These are phyloP conservation scores for Ramphastos sulfuratus DNA, from an alignment of 2,113 vertebrate genomes.

Conservation along the genomic window DNA sequence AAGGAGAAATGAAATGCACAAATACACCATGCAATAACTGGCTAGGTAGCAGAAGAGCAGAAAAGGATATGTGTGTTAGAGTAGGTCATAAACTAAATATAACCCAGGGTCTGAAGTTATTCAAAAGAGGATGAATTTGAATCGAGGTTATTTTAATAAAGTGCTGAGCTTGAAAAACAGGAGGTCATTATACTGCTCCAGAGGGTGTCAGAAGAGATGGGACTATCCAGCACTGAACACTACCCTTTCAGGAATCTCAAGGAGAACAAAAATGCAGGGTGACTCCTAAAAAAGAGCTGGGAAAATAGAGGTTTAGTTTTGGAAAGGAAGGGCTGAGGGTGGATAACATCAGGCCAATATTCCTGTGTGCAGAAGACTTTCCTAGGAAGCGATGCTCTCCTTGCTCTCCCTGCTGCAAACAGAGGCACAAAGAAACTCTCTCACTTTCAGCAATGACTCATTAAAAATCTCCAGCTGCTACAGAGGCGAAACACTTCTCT, in stretches of 20 bases:
- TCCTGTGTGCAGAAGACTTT: neutral
- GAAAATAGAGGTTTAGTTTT: neutral
- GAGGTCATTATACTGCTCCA: constrained; percentile 1
- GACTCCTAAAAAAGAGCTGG: neutral
- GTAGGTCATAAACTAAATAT: constrained; percentile 68
- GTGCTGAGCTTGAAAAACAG: constrained; percentile 50
- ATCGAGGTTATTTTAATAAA: constrained; percentile 70
- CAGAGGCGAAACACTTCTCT: neutral
- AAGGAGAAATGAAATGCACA: constrained; percentile 48
- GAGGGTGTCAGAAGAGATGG: neutral
- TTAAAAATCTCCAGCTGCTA: neutral
- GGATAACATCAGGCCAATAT: neutral
- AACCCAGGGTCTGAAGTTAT: constrained; percentile 57
- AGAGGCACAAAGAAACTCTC: neutral
- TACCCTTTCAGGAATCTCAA: neutral
- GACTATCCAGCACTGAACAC: neutral
- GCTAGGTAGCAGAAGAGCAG: constrained; percentile 47
- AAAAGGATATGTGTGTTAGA: constrained; percentile 53
- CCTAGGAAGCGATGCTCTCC: neutral
- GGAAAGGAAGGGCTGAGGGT: neutral
- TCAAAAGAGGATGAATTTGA: constrained; percentile 60
- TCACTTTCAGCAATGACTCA: neutral
- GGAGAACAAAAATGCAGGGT: neutral
- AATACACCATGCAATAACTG: neutral
- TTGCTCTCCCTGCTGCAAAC: neutral